Evolutionary conservation across 2,113 vertebrate genomes (phyloP), one percentile per base, ranked within the genome.

Genomic region (Acrocephalus kingi): DNA sequence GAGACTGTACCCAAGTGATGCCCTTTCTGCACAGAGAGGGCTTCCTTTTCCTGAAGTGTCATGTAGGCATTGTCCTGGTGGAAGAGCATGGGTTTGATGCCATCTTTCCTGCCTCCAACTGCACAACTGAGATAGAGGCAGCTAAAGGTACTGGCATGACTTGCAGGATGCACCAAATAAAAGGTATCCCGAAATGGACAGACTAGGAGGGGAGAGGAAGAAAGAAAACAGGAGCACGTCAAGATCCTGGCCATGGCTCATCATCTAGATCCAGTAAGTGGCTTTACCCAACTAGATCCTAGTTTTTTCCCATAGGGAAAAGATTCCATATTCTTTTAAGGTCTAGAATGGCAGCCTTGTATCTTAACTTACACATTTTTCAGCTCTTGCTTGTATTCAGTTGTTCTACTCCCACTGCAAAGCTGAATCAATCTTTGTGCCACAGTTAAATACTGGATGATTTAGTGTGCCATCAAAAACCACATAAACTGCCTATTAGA

Each of bases 391-490:
- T 30, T 67, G 61, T 49, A 46, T 75, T 83, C 46, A 28, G 84
- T 91, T 72, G n/a, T 78, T 87, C 66, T 92, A 13, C 45, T 92
- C 55, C 39, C 61, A 33, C 61, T 81, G 73, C n/a, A 89, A 68
- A 87, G 52, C 62, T 58, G 87, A 92, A 89, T 91, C 89, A 82
- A 62, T 95, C 94, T 89, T 72, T 33, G 28, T 84, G 73, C 61
- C 66, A 72, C 41, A 33, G 89, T 82, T 92, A 92, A 95, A 91
- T 78, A 76, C 66, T 56, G 56, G 28, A 75, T 95, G 93, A 96
- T 96, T 92, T 95, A 96, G 58, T 79, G 61, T 82, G 93, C 49
- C 87, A 95, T 91, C 93, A 96, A 89, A 95, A 94, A 28, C 55
- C 67, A 46, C 78, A 79, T 88, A 85, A 94, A 83, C 74, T 74